A percentile compares a stretch with the other conserved stretches of the same genome.
phyloP scores from a whole-genome alignment of 1,140 invertebrate species.

The Vanessa tameamea region DNA sequence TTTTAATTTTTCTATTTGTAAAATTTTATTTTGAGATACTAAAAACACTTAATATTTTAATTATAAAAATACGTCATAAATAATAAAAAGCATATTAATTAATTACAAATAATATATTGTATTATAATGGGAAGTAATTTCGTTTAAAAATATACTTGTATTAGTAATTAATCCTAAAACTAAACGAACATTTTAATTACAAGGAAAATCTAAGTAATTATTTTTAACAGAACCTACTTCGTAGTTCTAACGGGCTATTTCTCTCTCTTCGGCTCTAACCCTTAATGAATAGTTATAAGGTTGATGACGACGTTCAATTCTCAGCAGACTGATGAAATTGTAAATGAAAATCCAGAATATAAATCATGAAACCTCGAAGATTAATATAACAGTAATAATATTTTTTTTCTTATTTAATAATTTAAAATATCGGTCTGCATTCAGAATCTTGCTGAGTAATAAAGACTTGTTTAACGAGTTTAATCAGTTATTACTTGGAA shows the following conservation, averaged over 20 bases:
- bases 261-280: too few relatives aligned
- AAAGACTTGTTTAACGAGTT: slow-evolving; percentile 36
- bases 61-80: too few relatives aligned
- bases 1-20: too few relatives aligned
- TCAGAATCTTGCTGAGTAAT: slow-evolving; percentile 26
- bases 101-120: too few relatives aligned
- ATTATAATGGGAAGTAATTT: too few relatives aligned
- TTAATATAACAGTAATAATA: background rate
- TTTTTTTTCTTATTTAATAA: slow-evolving; percentile 2
- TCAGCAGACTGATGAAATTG: background rate
- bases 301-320: background rate
- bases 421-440: slow-evolving; percentile 7
- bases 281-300: slow-evolving; percentile 6
- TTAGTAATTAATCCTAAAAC: background rate
- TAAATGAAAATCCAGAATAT: background rate
- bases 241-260: background rate
- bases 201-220: background rate
- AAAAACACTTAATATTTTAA: too few relatives aligned
- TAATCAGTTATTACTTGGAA: slow-evolving; percentile 39
- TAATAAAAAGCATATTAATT: too few relatives aligned
- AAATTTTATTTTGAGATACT: too few relatives aligned
- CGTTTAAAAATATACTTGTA: background rate
- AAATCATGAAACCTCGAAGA: background rate
- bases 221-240: background rate
- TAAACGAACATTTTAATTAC: background rate